These are phyloP conservation scores for Scaptomyza tumidula DNA, from an alignment of 2,888 invertebrate genomes.

Conservation along the genomic window DNA sequence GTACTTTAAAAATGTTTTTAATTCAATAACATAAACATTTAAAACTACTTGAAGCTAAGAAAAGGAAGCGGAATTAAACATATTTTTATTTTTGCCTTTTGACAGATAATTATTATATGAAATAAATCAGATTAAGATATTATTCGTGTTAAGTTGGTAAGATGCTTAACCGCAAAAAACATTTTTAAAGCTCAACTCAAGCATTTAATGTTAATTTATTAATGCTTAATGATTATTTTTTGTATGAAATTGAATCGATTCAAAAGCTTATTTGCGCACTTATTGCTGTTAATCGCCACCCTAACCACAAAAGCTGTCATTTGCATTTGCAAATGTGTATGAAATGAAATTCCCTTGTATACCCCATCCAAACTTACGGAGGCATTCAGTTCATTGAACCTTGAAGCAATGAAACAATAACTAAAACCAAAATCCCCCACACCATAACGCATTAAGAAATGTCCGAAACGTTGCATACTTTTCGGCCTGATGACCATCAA, in stretches of 20 bases:
- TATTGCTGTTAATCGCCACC: constrained; percentile 10
- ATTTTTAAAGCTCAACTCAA: neutral
- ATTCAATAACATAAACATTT: too few relatives aligned
- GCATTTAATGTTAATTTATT: neutral
- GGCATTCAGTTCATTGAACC: constrained; percentile 51
- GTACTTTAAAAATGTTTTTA: too few relatives aligned
- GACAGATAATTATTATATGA: neutral
- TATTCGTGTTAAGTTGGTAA: neutral
- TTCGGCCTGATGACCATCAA: constrained; percentile 46
- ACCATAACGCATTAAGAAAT: constrained; percentile 29
- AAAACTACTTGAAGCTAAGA: too few relatives aligned
- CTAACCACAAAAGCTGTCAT: neutral
- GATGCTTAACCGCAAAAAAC: neutral
- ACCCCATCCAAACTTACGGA: neutral
- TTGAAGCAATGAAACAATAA: constrained; percentile 29
- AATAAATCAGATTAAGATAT: neutral
- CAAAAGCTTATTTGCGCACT: constrained; percentile 13
- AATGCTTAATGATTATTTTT: neutral
- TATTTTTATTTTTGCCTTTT: too few relatives aligned
- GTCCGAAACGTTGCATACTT: constrained; percentile 55
- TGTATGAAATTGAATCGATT: constrained; percentile 1
- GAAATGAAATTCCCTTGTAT: constrained; percentile 21
- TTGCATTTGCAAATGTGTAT: constrained; percentile 15
- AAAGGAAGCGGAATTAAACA: too few relatives aligned
- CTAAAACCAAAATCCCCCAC: constrained; percentile 20